These are phyloP conservation scores for Danio albolineatus DNA, from an alignment of 2,797 vertebrate genomes.

Conservation along the genomic window DNA sequence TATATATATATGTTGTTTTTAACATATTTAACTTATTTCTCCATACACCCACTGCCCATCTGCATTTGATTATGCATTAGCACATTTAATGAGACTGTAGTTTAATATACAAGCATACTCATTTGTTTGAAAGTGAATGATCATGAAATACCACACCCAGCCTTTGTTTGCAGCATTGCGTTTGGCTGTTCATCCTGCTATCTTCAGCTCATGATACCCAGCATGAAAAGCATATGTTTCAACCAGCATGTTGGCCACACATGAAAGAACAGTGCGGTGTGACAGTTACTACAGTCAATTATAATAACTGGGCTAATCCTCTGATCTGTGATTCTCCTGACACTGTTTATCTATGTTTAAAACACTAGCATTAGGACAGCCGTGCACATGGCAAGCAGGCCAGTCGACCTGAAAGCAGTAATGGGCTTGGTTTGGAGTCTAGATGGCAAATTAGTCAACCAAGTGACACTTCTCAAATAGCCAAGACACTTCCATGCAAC, in stretches of 20 bases:
- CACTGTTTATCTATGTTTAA: conserved; percentile 48
- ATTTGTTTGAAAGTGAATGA: conserved; percentile 8
- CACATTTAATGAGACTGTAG: background rate
- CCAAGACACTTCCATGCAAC: conserved; percentile 16
- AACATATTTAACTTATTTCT: background rate
- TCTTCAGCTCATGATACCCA: conserved; percentile 31
- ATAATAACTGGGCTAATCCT: conserved; percentile 36
- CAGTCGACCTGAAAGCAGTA: background rate
- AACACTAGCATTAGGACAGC: conserved; percentile 33
- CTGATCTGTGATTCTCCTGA: conserved; percentile 44
- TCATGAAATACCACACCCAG: background rate
- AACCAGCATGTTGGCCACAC: conserved; percentile 36
- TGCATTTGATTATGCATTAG: background rate
- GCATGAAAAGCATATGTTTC: conserved; percentile 30
- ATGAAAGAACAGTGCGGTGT: conserved; percentile 42
- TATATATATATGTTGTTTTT: too few species aligned
- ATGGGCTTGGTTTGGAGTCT: conserved; percentile 51
- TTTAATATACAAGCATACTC: background rate
- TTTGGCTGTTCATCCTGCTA: conserved; percentile 7
- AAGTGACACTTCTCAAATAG: conserved; percentile 42
- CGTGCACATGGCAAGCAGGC: conserved; percentile 21
- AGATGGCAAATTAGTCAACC: conserved; percentile 52
- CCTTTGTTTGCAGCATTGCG: conserved; percentile 6
- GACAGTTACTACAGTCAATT: conserved; percentile 39
- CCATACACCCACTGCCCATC: background rate